Evolutionary conservation across 2,113 vertebrate genomes (phyloP).

Genomic region (Acrocephalus arundinaceus): DNA sequence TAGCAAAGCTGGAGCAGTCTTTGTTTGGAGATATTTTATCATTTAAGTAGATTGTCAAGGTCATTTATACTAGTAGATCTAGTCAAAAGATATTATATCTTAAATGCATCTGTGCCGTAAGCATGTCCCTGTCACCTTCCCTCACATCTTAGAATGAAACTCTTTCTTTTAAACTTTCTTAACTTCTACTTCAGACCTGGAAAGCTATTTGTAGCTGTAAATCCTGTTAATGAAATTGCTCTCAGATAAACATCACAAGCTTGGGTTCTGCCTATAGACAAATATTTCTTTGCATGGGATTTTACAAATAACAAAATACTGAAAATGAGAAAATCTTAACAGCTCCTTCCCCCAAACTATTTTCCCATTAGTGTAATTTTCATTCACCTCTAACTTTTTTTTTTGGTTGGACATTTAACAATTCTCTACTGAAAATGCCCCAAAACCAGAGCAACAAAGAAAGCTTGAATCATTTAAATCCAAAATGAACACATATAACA

Average conservation of each 20-base stretch:
- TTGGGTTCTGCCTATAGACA: background rate
- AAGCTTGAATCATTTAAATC: background rate
- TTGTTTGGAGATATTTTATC: slow-evolving; percentile 3
- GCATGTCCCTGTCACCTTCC: background rate
- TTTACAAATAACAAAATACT: background rate
- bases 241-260: background rate
- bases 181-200: background rate
- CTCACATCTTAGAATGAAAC: background rate
- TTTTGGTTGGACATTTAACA: background rate
- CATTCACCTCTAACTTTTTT: background rate
- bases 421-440: background rate
- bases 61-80: background rate
- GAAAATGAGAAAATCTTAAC: background rate
- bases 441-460: background rate
- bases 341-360: background rate
- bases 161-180: background rate
- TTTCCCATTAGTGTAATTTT: background rate
- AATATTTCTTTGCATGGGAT: background rate
- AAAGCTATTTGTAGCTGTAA: background rate
- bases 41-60: slow-evolving; percentile 25
- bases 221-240: background rate
- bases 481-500: background rate
- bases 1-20: background rate
- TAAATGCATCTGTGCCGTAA: background rate
- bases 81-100: slow-evolving; percentile 10